Base-by-base conservation (phyloP, 2,113 vertebrate genomes). In the Aplodontia rufa region DNA sequence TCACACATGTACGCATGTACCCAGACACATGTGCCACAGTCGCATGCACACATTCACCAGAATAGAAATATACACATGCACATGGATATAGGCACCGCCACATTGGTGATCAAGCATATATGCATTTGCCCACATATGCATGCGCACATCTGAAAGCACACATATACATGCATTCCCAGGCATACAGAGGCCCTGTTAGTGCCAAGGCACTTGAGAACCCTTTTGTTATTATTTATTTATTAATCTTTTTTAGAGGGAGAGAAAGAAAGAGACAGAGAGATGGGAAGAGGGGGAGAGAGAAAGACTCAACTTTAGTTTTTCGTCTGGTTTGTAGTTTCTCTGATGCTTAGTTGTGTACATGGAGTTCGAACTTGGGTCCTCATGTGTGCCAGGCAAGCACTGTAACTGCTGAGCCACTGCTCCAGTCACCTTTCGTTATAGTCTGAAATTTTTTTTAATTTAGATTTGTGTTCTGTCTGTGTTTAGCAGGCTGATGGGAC, bases 401-500 rank as follows among this genome's bases (percentile, higher is more conserved):
- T n/a, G n/a, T n/a, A n/a, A n/a, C n/a, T n/a, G n/a, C n/a, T n/a
- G n/a, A n/a, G n/a, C n/a, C n/a, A n/a, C n/a, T n/a, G n/a, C n/a
- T n/a, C n/a, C n/a, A n/a, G n/a, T n/a, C n/a, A n/a, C 51, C 58
- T 89, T 90, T 64, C 49, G 40, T 72, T 60, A 79, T 66, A 40
- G 83, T 83, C 74, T 42, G 30, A 84, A 75, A 60, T 76, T 72
- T 76, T 85, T 87, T 93, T 86, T 76, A 32, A 92, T 80, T 78
- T 51, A 51, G 49, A 80, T 72, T 66, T 84, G 75, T 83, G n/a
- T 66, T 92, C 60, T 90, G 42, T 45, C 13, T 85, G 28, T 78
- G 62, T 83, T 87, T 87, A 24, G 79, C 40, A 72, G 87, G 35
- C 28, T 83, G 30, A 37, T 51, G n/a, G 17, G 17, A 10, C 51